Evolutionary conservation across 2,888 invertebrate genomes (phyloP), one percentile per base, ranked within the genome.

Genomic region (Drosophila infuscata): DNA sequence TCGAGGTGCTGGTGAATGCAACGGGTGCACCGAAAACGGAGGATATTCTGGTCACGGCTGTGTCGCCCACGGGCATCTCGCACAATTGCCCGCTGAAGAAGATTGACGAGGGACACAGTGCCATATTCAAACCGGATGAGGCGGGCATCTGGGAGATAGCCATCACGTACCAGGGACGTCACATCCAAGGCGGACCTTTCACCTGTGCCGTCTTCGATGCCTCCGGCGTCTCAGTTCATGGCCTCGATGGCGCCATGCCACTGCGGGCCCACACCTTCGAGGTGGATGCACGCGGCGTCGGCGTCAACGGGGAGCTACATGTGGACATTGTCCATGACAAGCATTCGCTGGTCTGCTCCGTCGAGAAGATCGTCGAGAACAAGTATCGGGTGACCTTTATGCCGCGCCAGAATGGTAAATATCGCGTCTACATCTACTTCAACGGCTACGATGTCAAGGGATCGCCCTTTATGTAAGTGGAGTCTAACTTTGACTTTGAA

Each of bases 71-170:
- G 58, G 98, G 98, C 17, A 95, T 97, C 53, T 95, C 96, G 0
- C 95, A 97, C 65, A 95, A 95, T 72, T 97, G 97, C 92, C 97
- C 97, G 0, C 96, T 97, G n/a, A 96, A 96, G 51, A 96, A 96
- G 76, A 95, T 96, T n/a, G 96, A 96, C 53, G 98, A 97, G 65
- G 97, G 97, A 62, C 98, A 98, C 92, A 97, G 97, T 82, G 98
- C 99, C 79, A 98, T 98, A 88, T 99, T 99, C 93, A 98, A 98
- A 91, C 99, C 99, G 0, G 97, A 98, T 87, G 99, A 99, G 94
- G 97, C 98, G 46, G 99, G 99, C 67, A 97, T 98, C 90, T 99
- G 99, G 99, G 96, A 97, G 86, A 98, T 99, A 66, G 97, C 97
- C 78, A 98, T 99, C 78, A 96, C 97, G 38, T 99, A 99, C 93